A percentile compares a stretch with the other conserved stretches of the same genome.
Conservation (phyloP, 2,113 vertebrate species). For the Raja brachyura region DNA sequence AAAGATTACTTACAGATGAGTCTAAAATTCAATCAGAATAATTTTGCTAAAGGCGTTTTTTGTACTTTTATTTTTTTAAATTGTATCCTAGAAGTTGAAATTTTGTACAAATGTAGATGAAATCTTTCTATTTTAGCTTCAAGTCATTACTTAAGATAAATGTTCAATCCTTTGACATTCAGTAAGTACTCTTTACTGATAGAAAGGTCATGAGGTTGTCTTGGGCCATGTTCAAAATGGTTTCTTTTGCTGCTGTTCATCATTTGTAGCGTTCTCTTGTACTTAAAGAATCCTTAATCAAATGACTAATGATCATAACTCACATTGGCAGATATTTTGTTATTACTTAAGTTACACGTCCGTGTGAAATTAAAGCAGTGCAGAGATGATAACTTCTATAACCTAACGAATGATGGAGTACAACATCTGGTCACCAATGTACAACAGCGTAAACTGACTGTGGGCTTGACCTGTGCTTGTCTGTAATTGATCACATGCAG, state of each 20-base stretch:
- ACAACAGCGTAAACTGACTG: too few species aligned
- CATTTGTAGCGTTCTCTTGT: not conserved
- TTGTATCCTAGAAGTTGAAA: not conserved
- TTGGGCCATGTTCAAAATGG: not conserved
- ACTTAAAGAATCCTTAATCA: not conserved
- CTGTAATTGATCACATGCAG: too few species aligned
- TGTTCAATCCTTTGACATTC: not conserved
- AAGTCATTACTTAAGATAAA: constrained; percentile 19
- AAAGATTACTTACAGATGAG: not conserved
- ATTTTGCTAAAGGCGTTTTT: not conserved
- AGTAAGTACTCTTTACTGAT: not conserved
- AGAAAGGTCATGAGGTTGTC: not conserved
- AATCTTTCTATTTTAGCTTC: constrained; percentile 1
- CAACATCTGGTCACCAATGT: too few species aligned
- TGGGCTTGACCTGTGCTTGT: too few species aligned
- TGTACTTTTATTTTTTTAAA: not conserved
- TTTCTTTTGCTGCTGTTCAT: not conserved
- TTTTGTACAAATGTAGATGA: not conserved
- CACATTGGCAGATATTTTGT: too few species aligned
- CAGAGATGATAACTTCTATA: too few species aligned
- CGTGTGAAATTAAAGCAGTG: too few species aligned
- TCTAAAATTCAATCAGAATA: not conserved
- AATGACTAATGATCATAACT: too few species aligned
- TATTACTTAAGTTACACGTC: too few species aligned
- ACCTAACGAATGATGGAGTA: too few species aligned